Evolutionary conservation across 2,113 vertebrate genomes (phyloP), one percentile per base, ranked within the genome.

Genomic region (Otis tarda): DNA sequence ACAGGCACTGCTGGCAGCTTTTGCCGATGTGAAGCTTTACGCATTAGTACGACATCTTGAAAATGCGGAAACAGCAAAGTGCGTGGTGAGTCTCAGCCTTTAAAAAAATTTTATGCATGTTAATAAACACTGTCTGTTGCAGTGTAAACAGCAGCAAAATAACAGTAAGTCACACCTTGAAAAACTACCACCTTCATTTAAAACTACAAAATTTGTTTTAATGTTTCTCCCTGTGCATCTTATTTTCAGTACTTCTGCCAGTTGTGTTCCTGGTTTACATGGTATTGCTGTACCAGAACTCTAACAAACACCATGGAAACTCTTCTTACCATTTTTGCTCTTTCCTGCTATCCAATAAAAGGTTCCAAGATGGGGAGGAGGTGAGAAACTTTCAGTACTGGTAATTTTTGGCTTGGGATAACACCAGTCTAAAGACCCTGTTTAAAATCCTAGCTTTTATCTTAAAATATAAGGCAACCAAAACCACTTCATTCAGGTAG

Each of bases 231-330:
- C 28, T 69, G 15, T 89, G 49, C 31, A 83, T 53, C 39, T 50
- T 92, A 35, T 89, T 97, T 89, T 77, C 95, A 99, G 99, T 99
- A 98, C 80, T 98, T 99, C 95, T 99, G 99, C 96, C 99, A 99
- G 94, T 85, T 99, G 86, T 99, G 98, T 74, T 99, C 99, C 49
- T 99, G 99, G 99, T 99, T 99, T 96, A 99, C 99, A 0, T 99
- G 99, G 99, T 99, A 98, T 96, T 99, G 98, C 97, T 99, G 99
- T 93, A 99, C 99, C 83, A 98, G 99, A 95, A 99, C 99, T 69
- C 98, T 99, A 80, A 99, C 98, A 75, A 99, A 99, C 98, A 99
- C 98, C 96, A 98, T 98, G 98, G 99, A 99, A 97, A 97, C 99
- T 23, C 97, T 98, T 68, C 98, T 99, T 90, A 99, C 98, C 65